These are phyloP conservation scores for Hypena proboscidalis DNA, from an alignment of 2,888 invertebrate species.

Conservation along the genomic window DNA sequence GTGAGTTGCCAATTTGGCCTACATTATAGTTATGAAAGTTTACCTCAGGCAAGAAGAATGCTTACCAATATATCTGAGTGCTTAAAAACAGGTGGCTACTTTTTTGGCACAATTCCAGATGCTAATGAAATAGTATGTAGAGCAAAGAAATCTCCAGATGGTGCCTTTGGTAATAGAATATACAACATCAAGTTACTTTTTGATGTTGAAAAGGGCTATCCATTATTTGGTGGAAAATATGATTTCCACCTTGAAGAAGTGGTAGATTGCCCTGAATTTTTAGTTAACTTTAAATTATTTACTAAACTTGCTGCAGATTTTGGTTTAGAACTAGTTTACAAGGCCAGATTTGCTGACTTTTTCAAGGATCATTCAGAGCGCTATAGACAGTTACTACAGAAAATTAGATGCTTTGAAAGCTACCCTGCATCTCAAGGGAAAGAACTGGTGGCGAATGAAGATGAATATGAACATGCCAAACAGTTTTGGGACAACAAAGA, in stretches of 20 bases:
- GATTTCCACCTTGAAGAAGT: constrained; percentile 98
- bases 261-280: constrained; percentile 99
- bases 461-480: constrained; percentile 91
- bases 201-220: constrained; percentile 87
- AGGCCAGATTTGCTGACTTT: constrained; percentile 92
- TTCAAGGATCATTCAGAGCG: constrained; percentile 86
- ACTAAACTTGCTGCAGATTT: constrained; percentile 89
- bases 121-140: constrained; percentile 95
- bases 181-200: constrained; percentile 90
- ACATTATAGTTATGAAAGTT: constrained; percentile 97
- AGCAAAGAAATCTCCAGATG: constrained; percentile 83
- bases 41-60: constrained; percentile 96
- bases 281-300: constrained; percentile 96
- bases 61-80: constrained; percentile 96
- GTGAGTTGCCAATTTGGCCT: constrained; percentile 99
- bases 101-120: constrained; percentile 98
- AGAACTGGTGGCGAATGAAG: constrained; percentile 83
- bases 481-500: constrained; percentile 79
- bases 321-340: constrained; percentile 88
- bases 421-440: constrained; percentile 88
- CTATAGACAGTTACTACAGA: constrained; percentile 86
- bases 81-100: constrained; percentile 95
- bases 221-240: constrained; percentile 98
- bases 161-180: constrained; percentile 91
- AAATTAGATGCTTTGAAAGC: constrained; percentile 92